Base-by-base conservation (phyloP, 2,888 invertebrate genomes). In the Cataglyphis altisquamis region DNA sequence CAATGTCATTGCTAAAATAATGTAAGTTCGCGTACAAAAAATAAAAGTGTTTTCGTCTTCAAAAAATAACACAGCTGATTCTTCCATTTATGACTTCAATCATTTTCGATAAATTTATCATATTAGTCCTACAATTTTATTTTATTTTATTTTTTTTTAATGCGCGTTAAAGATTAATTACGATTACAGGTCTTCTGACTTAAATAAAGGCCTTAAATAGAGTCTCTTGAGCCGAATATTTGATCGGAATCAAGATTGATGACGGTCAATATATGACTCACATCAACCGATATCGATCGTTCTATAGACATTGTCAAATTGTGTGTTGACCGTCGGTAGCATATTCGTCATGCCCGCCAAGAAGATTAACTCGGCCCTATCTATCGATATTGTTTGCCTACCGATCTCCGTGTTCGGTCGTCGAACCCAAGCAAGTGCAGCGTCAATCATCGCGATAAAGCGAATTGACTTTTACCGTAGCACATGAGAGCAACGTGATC, bases 351-450 rank as follows among this genome's bases (percentile, higher is more conserved):
- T 60, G 6, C 18, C 60, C 39, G 25, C 45, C 73, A 18, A 45
- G 6, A 18, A 60, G 60, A 60, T 78, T 80, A 72, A 45, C 73
- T 60, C 45, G 18, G 45, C 78, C n/a, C 48, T 52, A 52, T 52
- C 48, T 80, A 80, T 80, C 73, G 45, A 73, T 60, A 80, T 45
- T 60, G 78, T 80, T 80, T 80, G 60, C 45, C 45, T 29, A 80
- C 60, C 73, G 73, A 73, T 72, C 73, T 72, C 32, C 57, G 21
- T 5, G 29, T 45, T 60, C 72, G 78, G 73, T 72, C 78, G 18
- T 25, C 45, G 73, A 73, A 72, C 60, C 21, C 73, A 36, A 36
- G 39, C 10, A 5, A 29, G 21, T 21, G 60, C 66, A 21, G 10
- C 18, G 39, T 15, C 73, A 21, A 25, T n/a, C 41, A 25, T 25